Percentiles rank a stretch among this genome's conserved stretches.
Evolutionary conservation across 2,888 invertebrate species (phyloP).

Genomic region (Microctonus brassicae): DNA sequence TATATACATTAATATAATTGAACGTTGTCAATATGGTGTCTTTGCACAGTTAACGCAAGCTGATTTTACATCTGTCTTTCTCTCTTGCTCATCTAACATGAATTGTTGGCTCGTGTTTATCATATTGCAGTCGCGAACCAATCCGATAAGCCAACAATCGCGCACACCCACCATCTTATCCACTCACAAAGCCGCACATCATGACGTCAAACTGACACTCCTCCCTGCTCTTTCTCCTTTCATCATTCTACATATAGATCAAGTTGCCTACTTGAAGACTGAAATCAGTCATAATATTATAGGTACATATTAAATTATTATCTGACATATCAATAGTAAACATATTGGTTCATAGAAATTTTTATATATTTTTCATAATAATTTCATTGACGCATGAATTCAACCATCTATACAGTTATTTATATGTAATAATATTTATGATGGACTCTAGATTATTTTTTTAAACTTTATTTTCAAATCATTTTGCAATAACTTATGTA

Average conservation of each 20-base stretch:
- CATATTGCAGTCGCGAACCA: constrained; percentile 27
- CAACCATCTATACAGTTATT: too few species aligned
- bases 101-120: not conserved
- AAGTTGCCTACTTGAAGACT: not conserved
- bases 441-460: too few species aligned
- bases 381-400: too few species aligned
- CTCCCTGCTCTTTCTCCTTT: constrained; percentile 30
- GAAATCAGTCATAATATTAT: constrained; percentile 16
- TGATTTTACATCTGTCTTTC: not conserved
- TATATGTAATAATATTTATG: too few species aligned
- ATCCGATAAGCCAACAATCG: constrained; percentile 34
- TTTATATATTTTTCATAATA: not conserved
- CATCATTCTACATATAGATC: not conserved
- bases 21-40: not conserved
- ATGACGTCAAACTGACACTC: constrained; percentile 45
- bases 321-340: constrained; percentile 43
- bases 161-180: constrained; percentile 53
- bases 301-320: constrained; percentile 22
- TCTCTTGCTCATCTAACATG: not conserved
- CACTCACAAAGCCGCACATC: constrained; percentile 42
- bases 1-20: not conserved
- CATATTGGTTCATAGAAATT: constrained; percentile 46
- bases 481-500: too few species aligned
- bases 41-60: not conserved
- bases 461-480: too few species aligned